Conservation (phyloP, 2,888 invertebrate genomes). For the Boloria euphrosyne region DNA sequence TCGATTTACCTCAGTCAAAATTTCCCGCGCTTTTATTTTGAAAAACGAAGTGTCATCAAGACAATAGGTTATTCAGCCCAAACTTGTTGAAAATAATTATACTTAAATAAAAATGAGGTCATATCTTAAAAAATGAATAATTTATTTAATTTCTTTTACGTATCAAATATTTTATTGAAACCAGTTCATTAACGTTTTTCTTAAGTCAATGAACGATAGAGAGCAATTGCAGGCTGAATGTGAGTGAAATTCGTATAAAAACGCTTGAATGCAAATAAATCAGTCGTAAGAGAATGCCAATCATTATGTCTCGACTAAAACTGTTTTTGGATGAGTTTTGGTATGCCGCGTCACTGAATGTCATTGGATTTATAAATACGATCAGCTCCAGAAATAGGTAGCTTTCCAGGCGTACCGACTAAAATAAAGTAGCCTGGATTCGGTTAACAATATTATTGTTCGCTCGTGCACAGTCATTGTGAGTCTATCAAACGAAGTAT, state of each 20-base stretch:
- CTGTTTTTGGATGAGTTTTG: constrained; percentile 82
- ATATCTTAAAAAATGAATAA: constrained; percentile 14
- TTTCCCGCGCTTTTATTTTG: constrained; percentile 15
- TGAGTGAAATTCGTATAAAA: constrained; percentile 5
- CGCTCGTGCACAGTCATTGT: constrained; percentile 62
- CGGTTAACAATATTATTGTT: constrained; percentile 82
- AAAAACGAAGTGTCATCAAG: constrained; percentile 12
- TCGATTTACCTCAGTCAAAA: constrained; percentile 12
- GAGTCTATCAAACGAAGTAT: constrained; percentile 47
- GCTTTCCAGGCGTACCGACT: constrained; percentile 82
- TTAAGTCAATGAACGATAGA: background rate
- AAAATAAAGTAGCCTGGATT: constrained; percentile 83
- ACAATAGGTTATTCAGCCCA: constrained; percentile 19
- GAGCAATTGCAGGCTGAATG: background rate
- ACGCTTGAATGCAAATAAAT: constrained; percentile 40
- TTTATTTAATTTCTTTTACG: constrained; percentile 10
- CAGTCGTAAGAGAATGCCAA: constrained; percentile 67
- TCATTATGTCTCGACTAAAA: constrained; percentile 74
- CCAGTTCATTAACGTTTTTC: background rate
- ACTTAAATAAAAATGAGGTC: constrained; percentile 14
- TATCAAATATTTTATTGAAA: constrained; percentile 9
- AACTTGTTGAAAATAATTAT: constrained; percentile 21
- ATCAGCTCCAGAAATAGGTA: constrained; percentile 83
- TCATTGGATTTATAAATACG: constrained; percentile 83
- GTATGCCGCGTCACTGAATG: constrained; percentile 81